Base-by-base conservation (phyloP, 1,140 invertebrate genomes). In the Hypsibius dujardini region DNA sequence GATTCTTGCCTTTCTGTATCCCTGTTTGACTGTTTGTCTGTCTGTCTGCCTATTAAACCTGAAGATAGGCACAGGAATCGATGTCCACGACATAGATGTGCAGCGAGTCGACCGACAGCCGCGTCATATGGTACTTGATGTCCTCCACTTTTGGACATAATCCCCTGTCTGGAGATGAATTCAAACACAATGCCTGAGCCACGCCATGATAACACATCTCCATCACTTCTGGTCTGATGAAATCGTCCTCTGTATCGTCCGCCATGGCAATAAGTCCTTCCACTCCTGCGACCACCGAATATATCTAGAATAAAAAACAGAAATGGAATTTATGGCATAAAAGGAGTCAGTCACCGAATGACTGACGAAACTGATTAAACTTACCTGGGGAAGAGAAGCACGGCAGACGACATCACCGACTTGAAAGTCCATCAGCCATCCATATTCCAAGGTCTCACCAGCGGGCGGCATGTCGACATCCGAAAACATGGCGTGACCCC, bases 401-500 rank as follows among this genome's bases (percentile, higher is more conserved):
- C 81, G 80, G 28, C 83, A 84, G 62, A 78, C 80, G 15, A 86
- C 74, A 73, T 84, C 81, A 1, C 85, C 84, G 45, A 86, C 75
- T 12, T 82, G 78, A 42, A 84, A 77, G 76, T 86, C 85, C 70
- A 86, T 78, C 42, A 85, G 76, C 95, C 95, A 98, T 0, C 88
- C 91, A 79, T 98, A 98, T 78, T 98, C 95, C 2, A 97, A 78
- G 0, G 93, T 96, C 77, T 97, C 94, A 78, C 92, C 87, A 76
- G 94, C 90, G 42, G 95, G 80, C 47, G 85, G 85, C 69, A 94
- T 80, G 59, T 91, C 92, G 72, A 90, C 86, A 75, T 91, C 88
- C 73, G 93, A 97, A 78, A 97, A 98, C 87, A 98, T 93, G 1
- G 92, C 95, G 80, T 98, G 92, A 1, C 94, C 95, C 74, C 93